phyloP scores from a whole-genome alignment of 2,888 invertebrate species.

The Teinopalpus imperialis region DNA sequence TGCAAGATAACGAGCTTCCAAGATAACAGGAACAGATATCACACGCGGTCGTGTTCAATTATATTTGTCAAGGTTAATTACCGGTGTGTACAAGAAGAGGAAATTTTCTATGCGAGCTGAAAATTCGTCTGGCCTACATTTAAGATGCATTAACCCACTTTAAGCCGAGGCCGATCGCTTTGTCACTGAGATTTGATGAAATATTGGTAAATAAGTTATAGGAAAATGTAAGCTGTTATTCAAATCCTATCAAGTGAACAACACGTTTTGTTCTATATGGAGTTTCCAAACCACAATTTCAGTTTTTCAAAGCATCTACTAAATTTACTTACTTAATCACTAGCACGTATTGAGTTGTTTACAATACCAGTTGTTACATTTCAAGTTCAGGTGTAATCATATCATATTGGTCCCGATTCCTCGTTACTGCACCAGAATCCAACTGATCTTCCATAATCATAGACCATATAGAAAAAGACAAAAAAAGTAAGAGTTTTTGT shows the following conservation, averaged over 20 bases:
- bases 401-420: too few species aligned
- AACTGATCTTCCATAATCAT: too few species aligned
- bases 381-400: too few species aligned
- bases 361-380: too few species aligned
- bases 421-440: too few species aligned
- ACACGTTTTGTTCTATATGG: background rate
- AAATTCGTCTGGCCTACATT: constrained; percentile 63
- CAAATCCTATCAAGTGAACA: background rate
- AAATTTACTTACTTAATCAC: too few species aligned
- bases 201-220: constrained; percentile 29
- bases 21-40: constrained; percentile 23
- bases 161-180: constrained; percentile 57
- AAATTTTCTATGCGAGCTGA: constrained; percentile 49
- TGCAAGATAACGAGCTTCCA: constrained; percentile 3
- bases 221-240: constrained; percentile 10
- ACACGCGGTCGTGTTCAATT: constrained; percentile 4
- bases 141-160: constrained; percentile 70
- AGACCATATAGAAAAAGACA: too few species aligned
- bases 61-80: constrained; percentile 58
- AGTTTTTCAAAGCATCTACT: too few species aligned
- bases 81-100: constrained; percentile 40
- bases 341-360: too few species aligned
- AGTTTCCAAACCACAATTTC: background rate
- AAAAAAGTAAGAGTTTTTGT: too few species aligned
- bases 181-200: constrained; percentile 47